A percentile compares a stretch with the other conserved stretches of the same genome.
These are phyloP conservation scores for Pituophis catenifer DNA, from an alignment of 2,113 vertebrate species.

Conservation along the genomic window DNA sequence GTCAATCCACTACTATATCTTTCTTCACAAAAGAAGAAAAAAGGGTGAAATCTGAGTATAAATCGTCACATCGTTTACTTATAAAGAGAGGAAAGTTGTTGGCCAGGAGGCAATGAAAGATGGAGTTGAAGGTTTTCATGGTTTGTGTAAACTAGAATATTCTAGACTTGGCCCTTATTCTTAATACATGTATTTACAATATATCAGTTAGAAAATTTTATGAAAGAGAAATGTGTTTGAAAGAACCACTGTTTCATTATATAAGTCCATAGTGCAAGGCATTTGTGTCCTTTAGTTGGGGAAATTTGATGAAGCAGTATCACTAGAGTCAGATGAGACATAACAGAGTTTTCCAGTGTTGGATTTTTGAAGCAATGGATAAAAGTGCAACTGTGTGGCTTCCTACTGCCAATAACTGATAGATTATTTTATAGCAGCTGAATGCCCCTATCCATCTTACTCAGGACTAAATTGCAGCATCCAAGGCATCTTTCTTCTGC, in stretches of 20 bases:
- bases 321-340: too few relatives aligned
- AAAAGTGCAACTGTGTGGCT: background rate
- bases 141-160: background rate
- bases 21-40: background rate
- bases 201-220: too few relatives aligned
- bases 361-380: background rate
- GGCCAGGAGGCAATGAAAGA: background rate
- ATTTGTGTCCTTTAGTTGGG: too few relatives aligned
- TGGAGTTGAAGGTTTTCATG: background rate
- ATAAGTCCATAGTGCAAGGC: too few relatives aligned
- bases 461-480: too few relatives aligned
- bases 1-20: background rate
- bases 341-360: background rate
- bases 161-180: background rate
- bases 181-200: background rate
- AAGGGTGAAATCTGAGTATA: background rate
- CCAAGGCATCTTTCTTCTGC: too few relatives aligned
- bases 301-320: too few relatives aligned
- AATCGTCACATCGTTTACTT: background rate
- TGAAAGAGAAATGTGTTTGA: too few relatives aligned
- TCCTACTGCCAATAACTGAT: background rate
- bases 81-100: background rate
- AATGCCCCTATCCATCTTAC: too few relatives aligned
- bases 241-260: too few relatives aligned
- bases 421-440: too few relatives aligned